phyloP scores from a whole-genome alignment of 2,113 vertebrate species.

The Nycticryphes semicollaris region DNA sequence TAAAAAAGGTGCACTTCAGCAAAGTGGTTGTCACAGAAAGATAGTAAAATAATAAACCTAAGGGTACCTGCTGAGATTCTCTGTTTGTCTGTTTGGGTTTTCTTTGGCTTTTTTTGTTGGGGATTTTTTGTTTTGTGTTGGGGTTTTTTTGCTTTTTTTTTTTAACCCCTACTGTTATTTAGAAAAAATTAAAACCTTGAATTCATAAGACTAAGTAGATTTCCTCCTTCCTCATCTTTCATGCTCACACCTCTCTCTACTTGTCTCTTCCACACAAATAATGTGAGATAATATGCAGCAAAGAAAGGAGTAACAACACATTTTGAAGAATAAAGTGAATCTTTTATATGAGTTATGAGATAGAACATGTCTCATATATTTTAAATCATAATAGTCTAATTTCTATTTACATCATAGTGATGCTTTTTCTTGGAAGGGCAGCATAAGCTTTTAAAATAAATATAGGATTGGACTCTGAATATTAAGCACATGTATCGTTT shows the following conservation, averaged over 20 bases:
- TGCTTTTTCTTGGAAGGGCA: neutral
- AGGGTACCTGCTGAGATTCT: neutral
- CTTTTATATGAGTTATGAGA: neutral
- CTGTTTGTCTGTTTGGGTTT: accelerated
- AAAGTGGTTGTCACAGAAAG: neutral
- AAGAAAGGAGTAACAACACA: neutral
- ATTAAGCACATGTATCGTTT: neutral
- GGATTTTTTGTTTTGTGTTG: neutral
- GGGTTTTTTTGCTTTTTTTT: neutral
- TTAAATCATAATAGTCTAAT: neutral
- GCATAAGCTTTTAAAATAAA: neutral
- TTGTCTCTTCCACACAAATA: neutral
- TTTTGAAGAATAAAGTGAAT: neutral
- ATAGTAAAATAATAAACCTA: neutral
- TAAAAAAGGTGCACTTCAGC: neutral
- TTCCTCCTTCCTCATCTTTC: neutral
- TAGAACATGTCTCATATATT: neutral
- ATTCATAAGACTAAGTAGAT: neutral
- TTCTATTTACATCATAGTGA: neutral
- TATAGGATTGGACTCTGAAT: neutral
- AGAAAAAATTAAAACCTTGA: neutral
- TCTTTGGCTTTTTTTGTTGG: neutral
- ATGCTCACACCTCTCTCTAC: neutral
- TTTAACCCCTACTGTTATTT: neutral
- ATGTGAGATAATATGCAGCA: neutral